phyloP scores from a whole-genome alignment of 2,888 invertebrate species.

The Dexiosoma caninum region DNA sequence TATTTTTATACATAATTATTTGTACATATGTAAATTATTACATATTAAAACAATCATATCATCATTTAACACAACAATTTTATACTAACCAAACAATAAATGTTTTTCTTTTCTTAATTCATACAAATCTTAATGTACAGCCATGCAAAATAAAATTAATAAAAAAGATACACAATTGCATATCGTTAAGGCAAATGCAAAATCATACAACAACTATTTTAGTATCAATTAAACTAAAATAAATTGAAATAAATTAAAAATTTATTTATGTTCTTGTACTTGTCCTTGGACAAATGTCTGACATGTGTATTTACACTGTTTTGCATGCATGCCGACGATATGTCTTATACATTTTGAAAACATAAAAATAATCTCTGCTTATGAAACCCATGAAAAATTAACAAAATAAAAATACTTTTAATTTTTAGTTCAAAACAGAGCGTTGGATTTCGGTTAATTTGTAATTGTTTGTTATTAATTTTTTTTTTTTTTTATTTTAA shows the following conservation, averaged over 20 bases:
- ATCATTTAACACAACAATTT: constrained; percentile 18
- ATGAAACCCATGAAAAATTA: constrained; percentile 30
- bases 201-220: too few relatives aligned
- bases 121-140: constrained; percentile 4
- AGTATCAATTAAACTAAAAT: too few relatives aligned
- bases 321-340: neutral
- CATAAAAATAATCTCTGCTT: constrained; percentile 5
- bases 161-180: neutral
- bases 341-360: constrained; percentile 6
- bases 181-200: neutral
- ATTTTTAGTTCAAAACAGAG: neutral
- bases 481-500: too few relatives aligned
- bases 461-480: too few relatives aligned
- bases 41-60: neutral
- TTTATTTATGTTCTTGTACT: too few relatives aligned
- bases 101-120: neutral
- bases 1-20: constrained; percentile 18
- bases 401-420: neutral
- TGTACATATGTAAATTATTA: constrained; percentile 43
- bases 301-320: neutral
- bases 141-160: neutral
- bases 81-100: neutral
- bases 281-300: neutral
- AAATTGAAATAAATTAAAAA: too few relatives aligned
- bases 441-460: neutral